Evolutionary conservation across 2,797 vertebrate genomes (phyloP).

Genomic region (Esox masquinongy): DNA sequence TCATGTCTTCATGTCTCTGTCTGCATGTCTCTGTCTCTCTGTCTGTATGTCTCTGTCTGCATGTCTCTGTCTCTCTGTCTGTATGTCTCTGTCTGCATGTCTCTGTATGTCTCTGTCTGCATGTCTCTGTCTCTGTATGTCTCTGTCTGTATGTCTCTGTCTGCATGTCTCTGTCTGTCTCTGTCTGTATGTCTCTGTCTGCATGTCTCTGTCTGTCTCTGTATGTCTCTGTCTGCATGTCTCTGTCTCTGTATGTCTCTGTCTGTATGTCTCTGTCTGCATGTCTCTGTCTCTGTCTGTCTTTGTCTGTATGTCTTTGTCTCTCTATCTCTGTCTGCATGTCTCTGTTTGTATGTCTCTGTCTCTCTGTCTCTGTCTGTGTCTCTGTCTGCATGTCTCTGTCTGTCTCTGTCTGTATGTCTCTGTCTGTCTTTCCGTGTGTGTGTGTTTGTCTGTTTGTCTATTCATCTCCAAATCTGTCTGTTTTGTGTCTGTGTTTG

Average conservation of each 20-base stretch:
- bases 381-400: no score
- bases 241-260: conserved; percentile 24
- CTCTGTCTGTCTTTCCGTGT: no score
- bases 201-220: conserved; percentile 10
- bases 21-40: conserved; percentile 21
- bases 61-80: conserved; percentile 24
- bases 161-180: conserved; percentile 13
- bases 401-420: no score
- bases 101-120: not conserved
- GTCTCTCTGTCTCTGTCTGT: no score
- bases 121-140: not conserved
- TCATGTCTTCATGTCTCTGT: conserved; percentile 29
- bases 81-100: not conserved
- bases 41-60: conserved; percentile 15
- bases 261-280: conserved; percentile 4
- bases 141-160: not conserved
- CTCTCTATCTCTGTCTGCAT: conserved; percentile 13
- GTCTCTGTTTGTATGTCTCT: conserved; percentile 23
- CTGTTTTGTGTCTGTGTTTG: no score
- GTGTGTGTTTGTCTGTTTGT: no score
- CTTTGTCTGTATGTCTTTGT: conserved; percentile 4
- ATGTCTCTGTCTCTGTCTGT: conserved; percentile 5
- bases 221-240: not conserved
- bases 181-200: conserved; percentile 22
- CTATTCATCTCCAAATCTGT: no score